Conservation (phyloP, 53 echinoderm and acorn worm genomes). For the Mesocentrotus franciscanus region DNA sequence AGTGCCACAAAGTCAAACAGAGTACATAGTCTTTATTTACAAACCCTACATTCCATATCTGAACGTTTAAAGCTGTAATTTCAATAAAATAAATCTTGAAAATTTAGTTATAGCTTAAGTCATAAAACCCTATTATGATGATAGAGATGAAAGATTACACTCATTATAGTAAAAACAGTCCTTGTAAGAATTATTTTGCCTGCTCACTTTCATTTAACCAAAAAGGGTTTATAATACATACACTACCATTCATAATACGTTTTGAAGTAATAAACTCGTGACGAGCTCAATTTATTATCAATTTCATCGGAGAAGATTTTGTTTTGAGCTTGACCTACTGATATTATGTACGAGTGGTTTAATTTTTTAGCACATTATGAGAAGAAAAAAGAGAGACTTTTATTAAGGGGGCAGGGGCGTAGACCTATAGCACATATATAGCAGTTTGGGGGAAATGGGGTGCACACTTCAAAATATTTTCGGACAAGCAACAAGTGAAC, state of each 20-base stretch:
- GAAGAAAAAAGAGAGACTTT: too few species aligned
- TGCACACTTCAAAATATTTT: too few species aligned
- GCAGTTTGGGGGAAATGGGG: too few species aligned
- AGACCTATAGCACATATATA: too few species aligned
- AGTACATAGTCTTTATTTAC: background rate
- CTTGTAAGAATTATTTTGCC: background rate
- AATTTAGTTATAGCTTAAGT: background rate
- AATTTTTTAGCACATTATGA: too few species aligned
- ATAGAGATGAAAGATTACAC: background rate
- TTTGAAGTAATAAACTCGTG: constrained; percentile 13
- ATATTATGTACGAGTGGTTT: too few species aligned
- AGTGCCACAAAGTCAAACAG: background rate
- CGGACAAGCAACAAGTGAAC: too few species aligned
- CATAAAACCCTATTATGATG: background rate
- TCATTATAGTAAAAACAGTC: background rate
- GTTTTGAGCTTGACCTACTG: background rate
- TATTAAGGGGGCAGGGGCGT: too few species aligned
- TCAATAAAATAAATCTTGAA: background rate
- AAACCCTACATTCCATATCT: background rate
- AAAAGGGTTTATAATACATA: background rate
- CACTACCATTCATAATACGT: background rate
- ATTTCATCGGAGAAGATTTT: background rate
- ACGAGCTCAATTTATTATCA: background rate
- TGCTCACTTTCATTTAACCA: background rate
- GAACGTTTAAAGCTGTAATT: background rate